Percentiles rank a stretch among this genome's conserved stretches.
phyloP scores from a whole-genome alignment of 2,113 vertebrate genomes.

The Psophia crepitans region DNA sequence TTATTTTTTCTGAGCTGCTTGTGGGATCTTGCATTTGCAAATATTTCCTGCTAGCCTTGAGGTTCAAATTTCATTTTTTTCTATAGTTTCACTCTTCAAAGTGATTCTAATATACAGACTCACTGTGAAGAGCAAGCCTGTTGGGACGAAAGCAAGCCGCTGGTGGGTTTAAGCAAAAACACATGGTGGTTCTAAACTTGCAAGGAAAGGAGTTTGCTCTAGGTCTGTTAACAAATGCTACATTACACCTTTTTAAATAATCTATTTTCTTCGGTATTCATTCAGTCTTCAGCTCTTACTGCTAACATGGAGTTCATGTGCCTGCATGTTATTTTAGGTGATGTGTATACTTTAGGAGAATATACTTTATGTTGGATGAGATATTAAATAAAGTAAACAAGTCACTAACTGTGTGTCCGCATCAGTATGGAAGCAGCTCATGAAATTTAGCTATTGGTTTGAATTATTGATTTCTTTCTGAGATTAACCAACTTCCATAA shows the following conservation, averaged over 20 bases:
- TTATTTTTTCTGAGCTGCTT: background rate
- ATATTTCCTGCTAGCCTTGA: background rate
- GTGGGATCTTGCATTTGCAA: background rate
- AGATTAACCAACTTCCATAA: constrained; percentile 62
- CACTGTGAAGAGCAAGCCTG: background rate
- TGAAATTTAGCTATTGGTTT: constrained; percentile 61
- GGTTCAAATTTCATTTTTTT: background rate
- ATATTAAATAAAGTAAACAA: constrained; percentile 10
- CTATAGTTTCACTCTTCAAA: background rate
- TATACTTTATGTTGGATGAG: background rate
- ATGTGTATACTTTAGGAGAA: background rate
- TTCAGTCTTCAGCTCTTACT: background rate
- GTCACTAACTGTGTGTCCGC: background rate
- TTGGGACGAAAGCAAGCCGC: background rate
- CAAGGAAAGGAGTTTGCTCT: background rate
- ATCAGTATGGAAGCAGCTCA: constrained; percentile 12
- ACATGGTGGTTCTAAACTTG: background rate
- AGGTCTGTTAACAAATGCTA: background rate
- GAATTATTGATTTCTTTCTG: constrained; percentile 71
- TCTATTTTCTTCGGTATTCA: background rate
- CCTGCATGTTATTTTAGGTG: background rate
- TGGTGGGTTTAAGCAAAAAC: background rate
- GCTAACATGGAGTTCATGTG: background rate
- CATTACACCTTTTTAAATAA: background rate
- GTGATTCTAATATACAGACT: background rate